These are phyloP conservation scores for Centruroides vittatus DNA, from an alignment of 1,140 invertebrate genomes.

Conservation along the genomic window DNA sequence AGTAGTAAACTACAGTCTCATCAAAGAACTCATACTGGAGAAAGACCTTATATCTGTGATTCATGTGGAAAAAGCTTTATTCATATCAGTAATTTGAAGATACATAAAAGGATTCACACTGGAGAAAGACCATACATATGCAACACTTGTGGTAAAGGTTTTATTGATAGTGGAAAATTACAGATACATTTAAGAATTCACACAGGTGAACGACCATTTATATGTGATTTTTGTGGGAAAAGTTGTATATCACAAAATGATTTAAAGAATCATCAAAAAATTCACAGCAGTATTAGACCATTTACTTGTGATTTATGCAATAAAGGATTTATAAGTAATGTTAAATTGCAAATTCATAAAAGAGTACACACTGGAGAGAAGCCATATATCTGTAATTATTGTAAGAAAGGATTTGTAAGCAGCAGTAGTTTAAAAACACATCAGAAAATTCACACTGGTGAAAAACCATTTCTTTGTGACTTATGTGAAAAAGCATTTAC, in stretches of 20 bases:
- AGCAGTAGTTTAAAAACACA: conserved; percentile 16
- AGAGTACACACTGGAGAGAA: conserved; percentile 18
- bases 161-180: conserved; percentile 16
- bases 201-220: conserved; percentile 57
- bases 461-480: conserved; percentile 20
- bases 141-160: conserved; percentile 21
- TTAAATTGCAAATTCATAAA: conserved; percentile 8
- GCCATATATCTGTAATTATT: conserved; percentile 15
- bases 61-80: conserved; percentile 32
- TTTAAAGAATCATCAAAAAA: conserved; percentile 13
- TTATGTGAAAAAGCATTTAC: conserved; percentile 21
- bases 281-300: conserved; percentile 12
- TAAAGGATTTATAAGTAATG: conserved; percentile 13
- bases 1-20: conserved; percentile 45
- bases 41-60: conserved; percentile 33
- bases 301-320: conserved; percentile 12
- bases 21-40: conserved; percentile 24
- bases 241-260: conserved; percentile 1
- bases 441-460: conserved; percentile 19
- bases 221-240: conserved; percentile 64
- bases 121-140: conserved; percentile 25
- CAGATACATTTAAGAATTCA: conserved; percentile 52
- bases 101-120: conserved; percentile 29
- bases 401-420: conserved; percentile 15
- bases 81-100: conserved; percentile 10